These are phyloP conservation scores for Epizoanthus illoricatus DNA, from an alignment of 92 coral and sea anemone genomes.

Conservation along the genomic window DNA sequence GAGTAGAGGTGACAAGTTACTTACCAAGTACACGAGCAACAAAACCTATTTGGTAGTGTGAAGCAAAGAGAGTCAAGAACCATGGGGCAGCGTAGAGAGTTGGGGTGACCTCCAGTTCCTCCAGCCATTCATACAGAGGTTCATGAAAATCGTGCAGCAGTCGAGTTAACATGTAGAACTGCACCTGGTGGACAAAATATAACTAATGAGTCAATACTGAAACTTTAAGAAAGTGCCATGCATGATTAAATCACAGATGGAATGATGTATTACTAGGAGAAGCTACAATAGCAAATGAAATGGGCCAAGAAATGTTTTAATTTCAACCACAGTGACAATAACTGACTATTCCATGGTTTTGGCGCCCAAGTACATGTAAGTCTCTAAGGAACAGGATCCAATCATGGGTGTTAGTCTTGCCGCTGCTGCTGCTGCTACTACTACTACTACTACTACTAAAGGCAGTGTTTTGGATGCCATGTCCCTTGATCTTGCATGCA, in stretches of 20 bases:
- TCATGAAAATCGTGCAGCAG: conserved; percentile 83
- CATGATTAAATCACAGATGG: background rate
- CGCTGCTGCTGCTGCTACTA: too few species aligned
- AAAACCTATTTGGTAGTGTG: conserved; percentile 91
- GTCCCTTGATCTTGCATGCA: too few species aligned
- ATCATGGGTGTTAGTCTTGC: too few species aligned
- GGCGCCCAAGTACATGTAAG: too few species aligned
- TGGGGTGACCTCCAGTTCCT: conserved; percentile 89
- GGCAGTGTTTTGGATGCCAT: too few species aligned
- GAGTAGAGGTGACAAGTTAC: conserved; percentile 79
- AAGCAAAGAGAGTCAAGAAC: conserved; percentile 97
- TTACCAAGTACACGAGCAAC: conserved; percentile 93
- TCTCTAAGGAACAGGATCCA: too few species aligned
- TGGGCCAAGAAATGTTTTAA: too few species aligned
- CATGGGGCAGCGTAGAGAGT: conserved; percentile 96
- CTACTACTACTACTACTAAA: too few species aligned
- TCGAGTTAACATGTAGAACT: conserved; percentile 89
- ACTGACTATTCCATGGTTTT: too few species aligned
- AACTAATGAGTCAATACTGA: background rate
- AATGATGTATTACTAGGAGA: background rate
- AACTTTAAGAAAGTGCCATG: background rate
- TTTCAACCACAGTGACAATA: too few species aligned
- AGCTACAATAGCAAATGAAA: too few species aligned
- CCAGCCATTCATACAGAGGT: conserved; percentile 73
- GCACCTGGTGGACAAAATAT: conserved; percentile 58